Evolutionary conservation across 2,888 invertebrate species (phyloP).

Genomic region (Uropetala carovei): DNA sequence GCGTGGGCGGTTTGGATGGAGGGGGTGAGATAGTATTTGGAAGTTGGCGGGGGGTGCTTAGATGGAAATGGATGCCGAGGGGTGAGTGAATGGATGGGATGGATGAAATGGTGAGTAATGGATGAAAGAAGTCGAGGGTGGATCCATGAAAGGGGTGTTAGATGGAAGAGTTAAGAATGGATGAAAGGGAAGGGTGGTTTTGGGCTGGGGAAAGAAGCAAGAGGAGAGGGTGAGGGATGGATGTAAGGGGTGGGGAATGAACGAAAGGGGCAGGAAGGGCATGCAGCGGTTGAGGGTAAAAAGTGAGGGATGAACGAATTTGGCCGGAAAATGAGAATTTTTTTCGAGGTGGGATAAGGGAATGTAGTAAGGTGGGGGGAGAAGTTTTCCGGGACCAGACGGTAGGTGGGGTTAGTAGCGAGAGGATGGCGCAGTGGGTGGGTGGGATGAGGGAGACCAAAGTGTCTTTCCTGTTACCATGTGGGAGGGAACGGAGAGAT

Average conservation of each 20-base stretch:
- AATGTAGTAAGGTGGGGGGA: neutral
- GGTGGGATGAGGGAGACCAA: neutral
- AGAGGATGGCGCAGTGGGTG: too few species aligned
- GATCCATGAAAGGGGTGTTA: too few species aligned
- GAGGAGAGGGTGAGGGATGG: neutral
- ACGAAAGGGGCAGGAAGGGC: neutral
- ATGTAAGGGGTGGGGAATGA: neutral
- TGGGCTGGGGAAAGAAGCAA: neutral
- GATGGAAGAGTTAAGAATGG: too few species aligned
- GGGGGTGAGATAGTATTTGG: neutral
- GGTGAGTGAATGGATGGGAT: neutral
- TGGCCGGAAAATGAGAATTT: neutral
- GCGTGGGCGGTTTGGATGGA: neutral
- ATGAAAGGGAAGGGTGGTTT: neutral
- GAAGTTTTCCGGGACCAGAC: neutral
- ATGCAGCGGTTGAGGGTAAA: neutral
- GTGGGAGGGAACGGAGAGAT: neutral
- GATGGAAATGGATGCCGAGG: neutral
- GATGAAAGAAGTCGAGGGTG: too few species aligned
- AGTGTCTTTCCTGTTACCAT: neutral
- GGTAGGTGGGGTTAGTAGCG: too few species aligned
- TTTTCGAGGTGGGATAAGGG: neutral
- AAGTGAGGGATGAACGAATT: too few species aligned
- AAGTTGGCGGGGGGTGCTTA: neutral
- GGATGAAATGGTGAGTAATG: neutral